Evolutionary conservation across 2,888 invertebrate species (phyloP), one percentile per base, ranked within the genome.

Genomic region (Drosophila recens): DNA sequence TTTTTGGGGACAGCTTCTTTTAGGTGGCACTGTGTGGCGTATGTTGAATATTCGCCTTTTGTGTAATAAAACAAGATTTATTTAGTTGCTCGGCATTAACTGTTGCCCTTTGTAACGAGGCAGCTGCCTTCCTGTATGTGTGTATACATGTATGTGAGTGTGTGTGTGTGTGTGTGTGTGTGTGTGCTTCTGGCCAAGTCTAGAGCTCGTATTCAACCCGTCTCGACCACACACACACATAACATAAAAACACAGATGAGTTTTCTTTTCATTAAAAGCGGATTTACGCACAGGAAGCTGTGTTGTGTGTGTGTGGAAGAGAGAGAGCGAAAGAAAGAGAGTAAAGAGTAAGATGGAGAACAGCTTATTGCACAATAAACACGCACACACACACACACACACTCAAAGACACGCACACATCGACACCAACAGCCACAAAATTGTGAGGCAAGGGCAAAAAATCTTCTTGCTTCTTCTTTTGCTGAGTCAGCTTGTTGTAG

Each of bases 241-340:
- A 5, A 27, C 27, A 27, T 27, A 84, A 87, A 89, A 88, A 34
- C 54, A 61, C 62, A 63, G 72, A 86, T 86, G 87, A 89, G 89
- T 86, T 90, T 88, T 90, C 87, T 88, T 86, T 87, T 88, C 90
- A 90, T 87, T 90, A 87, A 86, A 87, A 88, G 80, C 80, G 89
- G 87, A 90, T 90, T 87, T 90, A 80, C 79, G 76, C 81, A 82
- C 75, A 90, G 66, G 49, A 65, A 62, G 62, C 49, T 27, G 27
- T 27, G 27, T 27, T 27, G n/a, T n/a, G n/a, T n/a, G n/a, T n/a
- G n/a, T n/a, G n/a, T n/a, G 5, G 56, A 11, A 27, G 13, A 10
- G 4, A 0, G 13, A 10, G 4, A 1, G 42, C 17, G 34, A 38
- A 27, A 45, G 65, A 40, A 38, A n/a, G 65, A 9, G 36, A 23